Evolutionary conservation across 2,113 vertebrate genomes (phyloP), one percentile per base, ranked within the genome.

Genomic region (Saccopteryx bilineata): DNA sequence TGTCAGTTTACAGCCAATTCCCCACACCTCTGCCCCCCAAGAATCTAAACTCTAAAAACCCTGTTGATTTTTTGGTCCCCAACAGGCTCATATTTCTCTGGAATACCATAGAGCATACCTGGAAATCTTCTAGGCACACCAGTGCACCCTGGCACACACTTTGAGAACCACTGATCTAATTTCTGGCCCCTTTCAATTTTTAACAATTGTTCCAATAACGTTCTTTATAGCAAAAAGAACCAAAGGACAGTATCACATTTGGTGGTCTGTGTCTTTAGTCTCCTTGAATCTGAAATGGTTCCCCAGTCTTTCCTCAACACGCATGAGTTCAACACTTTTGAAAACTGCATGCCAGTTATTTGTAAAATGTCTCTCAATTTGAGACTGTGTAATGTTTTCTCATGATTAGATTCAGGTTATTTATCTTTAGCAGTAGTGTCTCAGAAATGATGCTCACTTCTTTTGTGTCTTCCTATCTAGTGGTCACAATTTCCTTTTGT

Each of bases 251-350:
- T 60, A 71, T 78, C 78, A 78, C 18, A 80, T n/a, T 23, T 65
- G 60, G 18, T 83, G 88, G 48, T 24, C 15, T 86, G 10, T 78
- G 28, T 72, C 48, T 93, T 92, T 74, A 58, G 33, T 71, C 21
- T 39, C 48, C 48, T 50, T 63, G 15, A 7, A 4, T 52, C 58
- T 89, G 12, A 60, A 94, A 83, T 18, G 63, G 10, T 76, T 81
- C 50, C 39, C 28, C 12, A 72, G 24, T 75, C 21, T 60, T 76
- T 83, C 31, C 31, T 72, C 11, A 76, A 33, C 7, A 54, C 19
- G 17, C 21, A 31, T 75, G 26, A 50, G n/a, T 52, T 94, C 83
- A 56, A 78, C 24, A 26, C 28, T 92, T 96, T 81, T 81, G 39
- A 88, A 94, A 85, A 74, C 2, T 66, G 28, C 61, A 54, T 17